Percentiles rank a stretch among this genome's conserved stretches.
These are phyloP conservation scores for Antrozous pallidus DNA, from an alignment of 2,797 vertebrate species.

Conservation along the genomic window DNA sequence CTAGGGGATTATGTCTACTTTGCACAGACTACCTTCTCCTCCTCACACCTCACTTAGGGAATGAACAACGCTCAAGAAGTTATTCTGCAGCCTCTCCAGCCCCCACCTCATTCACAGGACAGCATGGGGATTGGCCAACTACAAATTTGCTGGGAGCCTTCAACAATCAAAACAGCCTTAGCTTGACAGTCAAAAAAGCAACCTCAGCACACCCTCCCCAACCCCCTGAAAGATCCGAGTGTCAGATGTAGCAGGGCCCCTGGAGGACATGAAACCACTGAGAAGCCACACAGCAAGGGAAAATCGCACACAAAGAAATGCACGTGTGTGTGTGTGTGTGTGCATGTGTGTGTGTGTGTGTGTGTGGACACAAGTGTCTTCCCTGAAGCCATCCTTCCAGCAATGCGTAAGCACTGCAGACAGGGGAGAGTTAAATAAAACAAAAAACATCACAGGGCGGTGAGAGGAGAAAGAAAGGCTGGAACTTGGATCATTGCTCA, in stretches of 20 bases:
- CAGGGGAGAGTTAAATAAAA: not conserved
- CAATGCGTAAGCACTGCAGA: no score
- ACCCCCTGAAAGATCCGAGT: accelerated
- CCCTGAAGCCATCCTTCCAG: not conserved
- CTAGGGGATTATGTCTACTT: not conserved
- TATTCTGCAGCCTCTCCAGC: not conserved
- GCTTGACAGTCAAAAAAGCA: not conserved
- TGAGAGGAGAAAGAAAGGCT: not conserved
- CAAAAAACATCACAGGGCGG: not conserved
- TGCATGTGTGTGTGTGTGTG: no score
- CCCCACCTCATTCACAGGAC: not conserved
- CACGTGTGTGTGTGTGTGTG: no score
- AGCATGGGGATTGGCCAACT: accelerated
- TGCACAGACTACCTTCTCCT: not conserved
- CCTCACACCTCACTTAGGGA: not conserved
- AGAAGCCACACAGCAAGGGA: not conserved
- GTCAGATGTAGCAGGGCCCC: not conserved
- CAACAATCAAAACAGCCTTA: not conserved
- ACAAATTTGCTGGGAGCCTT: not conserved
- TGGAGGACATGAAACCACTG: not conserved
- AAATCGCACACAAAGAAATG: not conserved
- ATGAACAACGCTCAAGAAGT: not conserved
- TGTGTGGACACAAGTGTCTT: no score
- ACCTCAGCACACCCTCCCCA: not conserved
- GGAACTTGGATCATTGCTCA: no score